Conservation (phyloP, 2,888 invertebrate genomes). For the Pammene aurita region DNA sequence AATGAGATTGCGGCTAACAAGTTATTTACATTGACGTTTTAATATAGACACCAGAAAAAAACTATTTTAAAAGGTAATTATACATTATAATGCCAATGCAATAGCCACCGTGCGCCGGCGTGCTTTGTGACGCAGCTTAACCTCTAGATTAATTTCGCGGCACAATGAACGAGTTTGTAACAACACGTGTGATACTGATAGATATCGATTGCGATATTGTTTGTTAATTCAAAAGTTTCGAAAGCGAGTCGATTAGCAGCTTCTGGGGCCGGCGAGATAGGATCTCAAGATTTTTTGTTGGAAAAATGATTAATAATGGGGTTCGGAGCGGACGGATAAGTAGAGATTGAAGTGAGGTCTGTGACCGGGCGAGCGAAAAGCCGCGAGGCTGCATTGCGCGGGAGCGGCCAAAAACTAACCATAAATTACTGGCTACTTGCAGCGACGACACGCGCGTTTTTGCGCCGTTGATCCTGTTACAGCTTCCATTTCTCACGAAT, state of each 20-base stretch:
- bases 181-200: conserved; percentile 70
- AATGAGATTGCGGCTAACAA: conserved; percentile 84
- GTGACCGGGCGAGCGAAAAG: conserved; percentile 75
- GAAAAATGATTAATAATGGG: conserved; percentile 78
- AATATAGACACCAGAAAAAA: conserved; percentile 80
- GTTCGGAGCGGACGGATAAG: conserved; percentile 79
- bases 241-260: conserved; percentile 61
- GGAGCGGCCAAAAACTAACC: conserved; percentile 83
- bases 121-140: conserved; percentile 79
- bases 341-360: conserved; percentile 82
- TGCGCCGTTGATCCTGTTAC: conserved; percentile 74
- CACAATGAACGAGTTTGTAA: conserved; percentile 78
- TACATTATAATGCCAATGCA: conserved; percentile 81
- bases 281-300: conserved; percentile 74
- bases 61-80: conserved; percentile 83
- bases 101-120: conserved; percentile 77
- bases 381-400: conserved; percentile 79
- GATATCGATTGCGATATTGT: conserved; percentile 76
- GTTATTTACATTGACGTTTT: conserved; percentile 84
- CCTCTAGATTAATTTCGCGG: conserved; percentile 80
- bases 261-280: conserved; percentile 67
- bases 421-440: conserved; percentile 83
- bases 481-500: conserved; percentile 79
- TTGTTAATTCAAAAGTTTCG: conserved; percentile 75
- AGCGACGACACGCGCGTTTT: conserved; percentile 78